Evolutionary conservation across 2,113 vertebrate genomes (phyloP).

Genomic region (Ellobius talpinus): DNA sequence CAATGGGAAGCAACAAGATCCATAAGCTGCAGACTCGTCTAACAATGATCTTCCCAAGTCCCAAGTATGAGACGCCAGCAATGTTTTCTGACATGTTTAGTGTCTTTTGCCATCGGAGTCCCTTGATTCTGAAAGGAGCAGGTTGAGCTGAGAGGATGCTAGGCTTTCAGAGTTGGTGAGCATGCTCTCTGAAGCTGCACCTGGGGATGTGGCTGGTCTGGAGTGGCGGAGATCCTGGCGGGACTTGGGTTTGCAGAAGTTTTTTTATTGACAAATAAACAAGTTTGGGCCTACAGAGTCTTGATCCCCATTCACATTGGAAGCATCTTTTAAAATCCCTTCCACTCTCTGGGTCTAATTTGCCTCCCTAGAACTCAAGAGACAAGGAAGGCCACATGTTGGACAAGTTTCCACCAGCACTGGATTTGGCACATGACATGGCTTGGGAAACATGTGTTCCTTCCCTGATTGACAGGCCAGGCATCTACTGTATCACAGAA

Average conservation of each 20-base stretch:
- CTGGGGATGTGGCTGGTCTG: background rate
- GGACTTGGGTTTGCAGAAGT: background rate
- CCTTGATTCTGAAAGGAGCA: background rate
- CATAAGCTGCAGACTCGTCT: background rate
- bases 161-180: background rate
- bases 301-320: background rate
- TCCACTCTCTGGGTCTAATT: background rate
- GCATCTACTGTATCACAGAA: background rate
- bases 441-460: background rate
- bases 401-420: background rate
- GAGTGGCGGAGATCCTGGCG: background rate
- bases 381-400: background rate
- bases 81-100: background rate
- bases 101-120: background rate
- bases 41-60: slow-evolving; percentile 11
- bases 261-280: slow-evolving; percentile 37
- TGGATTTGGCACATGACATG: background rate
- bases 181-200: background rate
- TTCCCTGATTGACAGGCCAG: background rate
- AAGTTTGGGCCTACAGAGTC: background rate
- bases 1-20: background rate
- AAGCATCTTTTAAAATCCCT: background rate
- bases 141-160: background rate
- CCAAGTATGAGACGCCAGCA: background rate
- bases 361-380: background rate